Evolutionary conservation across 2,113 vertebrate species (phyloP).

Genomic region (Axis porcinus): DNA sequence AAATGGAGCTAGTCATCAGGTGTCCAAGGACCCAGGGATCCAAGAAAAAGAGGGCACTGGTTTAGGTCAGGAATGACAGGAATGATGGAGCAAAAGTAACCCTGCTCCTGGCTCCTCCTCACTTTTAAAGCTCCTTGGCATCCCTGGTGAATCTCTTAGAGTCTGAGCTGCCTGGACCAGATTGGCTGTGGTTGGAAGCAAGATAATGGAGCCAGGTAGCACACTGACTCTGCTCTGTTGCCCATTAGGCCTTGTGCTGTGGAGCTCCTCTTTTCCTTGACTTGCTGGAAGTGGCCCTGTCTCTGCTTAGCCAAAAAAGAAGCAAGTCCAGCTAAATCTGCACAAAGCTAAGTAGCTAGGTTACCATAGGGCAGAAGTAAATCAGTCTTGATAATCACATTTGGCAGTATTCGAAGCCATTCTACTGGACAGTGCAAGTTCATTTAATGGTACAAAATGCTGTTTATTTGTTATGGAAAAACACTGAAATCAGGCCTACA

Average conservation of each 20-base stretch:
- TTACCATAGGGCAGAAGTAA: constrained; percentile 70
- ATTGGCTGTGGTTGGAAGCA: not conserved
- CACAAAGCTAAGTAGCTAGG: constrained; percentile 70
- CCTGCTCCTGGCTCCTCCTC: not conserved
- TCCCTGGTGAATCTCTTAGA: not conserved
- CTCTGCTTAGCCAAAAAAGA: constrained; percentile 46
- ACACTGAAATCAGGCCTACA: constrained; percentile 1
- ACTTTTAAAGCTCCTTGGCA: not conserved
- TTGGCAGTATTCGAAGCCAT: constrained; percentile 66
- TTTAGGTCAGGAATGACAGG: not conserved
- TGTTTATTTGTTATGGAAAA: constrained; percentile 68
- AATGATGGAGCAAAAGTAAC: not conserved
- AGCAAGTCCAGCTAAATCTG: constrained; percentile 7
- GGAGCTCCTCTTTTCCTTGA: not conserved
- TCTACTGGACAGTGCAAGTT: constrained; percentile 72
- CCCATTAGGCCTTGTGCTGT: not conserved
- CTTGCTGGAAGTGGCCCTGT: not conserved
- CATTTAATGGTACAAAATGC: constrained; percentile 71
- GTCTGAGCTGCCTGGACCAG: not conserved
- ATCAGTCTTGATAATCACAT: constrained; percentile 73
- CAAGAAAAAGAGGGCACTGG: not conserved
- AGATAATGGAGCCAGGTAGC: not conserved
- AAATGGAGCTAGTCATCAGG: not conserved
- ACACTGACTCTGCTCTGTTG: not conserved
- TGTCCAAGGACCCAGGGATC: not conserved